Evolutionary conservation across 2,113 vertebrate species (phyloP).

Genomic region (Ovis aries): DNA sequence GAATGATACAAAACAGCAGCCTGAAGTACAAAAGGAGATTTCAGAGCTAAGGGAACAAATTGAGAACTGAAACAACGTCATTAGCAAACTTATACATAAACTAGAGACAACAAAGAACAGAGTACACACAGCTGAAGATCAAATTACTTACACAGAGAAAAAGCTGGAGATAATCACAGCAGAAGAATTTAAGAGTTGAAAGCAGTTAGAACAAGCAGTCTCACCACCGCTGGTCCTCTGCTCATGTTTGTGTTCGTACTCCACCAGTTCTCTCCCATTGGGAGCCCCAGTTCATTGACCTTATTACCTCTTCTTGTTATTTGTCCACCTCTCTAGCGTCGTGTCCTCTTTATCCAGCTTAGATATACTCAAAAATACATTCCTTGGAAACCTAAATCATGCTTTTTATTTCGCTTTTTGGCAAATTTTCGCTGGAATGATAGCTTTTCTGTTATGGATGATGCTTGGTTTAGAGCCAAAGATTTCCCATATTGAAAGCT

Average conservation of each 20-base stretch:
- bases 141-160: constrained; percentile 9
- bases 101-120: constrained; percentile 4
- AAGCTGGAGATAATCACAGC: background rate
- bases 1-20: background rate
- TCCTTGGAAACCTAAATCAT: background rate
- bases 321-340: background rate
- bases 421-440: background rate
- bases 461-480: background rate
- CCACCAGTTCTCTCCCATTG: background rate
- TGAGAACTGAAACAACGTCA: constrained; percentile 1
- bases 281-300: background rate
- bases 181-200: background rate
- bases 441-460: background rate
- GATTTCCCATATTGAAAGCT: background rate
- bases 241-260: background rate
- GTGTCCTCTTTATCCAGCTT: background rate
- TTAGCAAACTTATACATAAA: constrained; percentile 33
- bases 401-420: background rate
- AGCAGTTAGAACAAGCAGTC: background rate
- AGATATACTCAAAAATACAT: background rate
- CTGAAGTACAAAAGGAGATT: background rate
- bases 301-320: background rate
- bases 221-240: background rate
- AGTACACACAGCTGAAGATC: constrained; percentile 21
- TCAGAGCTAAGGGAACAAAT: constrained; percentile 31